Evolutionary conservation across 2,888 invertebrate species (phyloP).

Genomic region (Anticlea derivata): DNA sequence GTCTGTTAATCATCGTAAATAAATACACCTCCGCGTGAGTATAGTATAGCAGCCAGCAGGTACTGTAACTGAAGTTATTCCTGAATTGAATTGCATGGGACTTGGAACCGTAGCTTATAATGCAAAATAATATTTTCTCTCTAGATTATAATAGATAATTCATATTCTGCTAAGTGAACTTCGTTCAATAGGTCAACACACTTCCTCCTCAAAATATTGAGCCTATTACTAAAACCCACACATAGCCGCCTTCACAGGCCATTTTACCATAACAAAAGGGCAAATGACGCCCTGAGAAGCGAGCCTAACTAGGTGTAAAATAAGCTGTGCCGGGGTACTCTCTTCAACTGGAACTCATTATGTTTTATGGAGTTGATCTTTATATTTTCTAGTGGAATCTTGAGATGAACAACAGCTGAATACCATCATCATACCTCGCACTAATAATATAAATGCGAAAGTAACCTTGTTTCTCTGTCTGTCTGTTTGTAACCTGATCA

Average conservation of each 20-base stretch:
- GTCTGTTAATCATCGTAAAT: no score
- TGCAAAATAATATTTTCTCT: no score
- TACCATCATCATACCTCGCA: no score
- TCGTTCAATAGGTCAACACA: slow-evolving; percentile 3
- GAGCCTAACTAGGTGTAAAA: slow-evolving; percentile 74
- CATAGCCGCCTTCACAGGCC: slow-evolving; percentile 16
- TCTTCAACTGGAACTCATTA: slow-evolving; percentile 24
- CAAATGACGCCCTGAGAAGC: slow-evolving; percentile 40
- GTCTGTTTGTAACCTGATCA: no score
- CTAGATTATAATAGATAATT: no score
- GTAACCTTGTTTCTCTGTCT: no score
- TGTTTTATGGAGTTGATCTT: neutral
- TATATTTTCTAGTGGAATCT: neutral
- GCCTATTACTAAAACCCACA: slow-evolving; percentile 17
- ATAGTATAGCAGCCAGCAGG: no score
- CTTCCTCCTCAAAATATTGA: slow-evolving; percentile 8
- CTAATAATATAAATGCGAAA: no score
- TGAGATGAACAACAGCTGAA: neutral
- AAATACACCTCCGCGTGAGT: no score
- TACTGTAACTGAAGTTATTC: no score
- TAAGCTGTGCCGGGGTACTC: slow-evolving; percentile 52
- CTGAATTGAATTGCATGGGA: no score
- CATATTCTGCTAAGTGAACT: neutral
- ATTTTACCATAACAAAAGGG: slow-evolving; percentile 29
- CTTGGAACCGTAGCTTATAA: no score